Base-by-base conservation (phyloP, 2,113 vertebrate genomes). In the Trogon surrucura region DNA sequence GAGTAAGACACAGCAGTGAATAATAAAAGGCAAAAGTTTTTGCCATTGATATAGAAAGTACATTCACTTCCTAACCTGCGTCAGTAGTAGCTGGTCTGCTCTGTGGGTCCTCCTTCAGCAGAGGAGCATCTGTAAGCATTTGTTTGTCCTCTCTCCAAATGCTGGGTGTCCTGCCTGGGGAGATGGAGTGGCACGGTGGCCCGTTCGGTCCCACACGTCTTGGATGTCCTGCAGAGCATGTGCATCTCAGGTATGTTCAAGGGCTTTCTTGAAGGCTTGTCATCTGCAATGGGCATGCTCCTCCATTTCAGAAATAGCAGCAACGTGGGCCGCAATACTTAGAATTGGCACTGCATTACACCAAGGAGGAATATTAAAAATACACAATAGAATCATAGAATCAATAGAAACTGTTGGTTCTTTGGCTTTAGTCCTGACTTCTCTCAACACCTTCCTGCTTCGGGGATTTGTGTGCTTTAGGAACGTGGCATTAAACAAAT, bases 371-470 rank as follows among this genome's bases (percentile, higher is more conserved):
- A 45, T 32, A 50, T 48, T 66, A 57, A 79, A 93, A 96, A 80
- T 7, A 20, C 23, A 16, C 6, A 57, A 13, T 4, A 41, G 41
- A 41, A 41, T 41, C 41, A 41, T 41, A 41, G 41, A 41, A 41
- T 41, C 41, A 41, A 41, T 41, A 66, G 5, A 27, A 93, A 36
- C 2, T 23, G 21, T 72, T 66, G 44, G 12, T 61, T 82, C 13
- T 66, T 86, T 82, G 71, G 41, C 34, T 87, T 85, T n/a, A 69
- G 58, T 70, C 36, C 29, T 66, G 84, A 30, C 47, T 92, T 84
- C n/a, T 13, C n/a, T 66, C 45, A 48, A 13, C 50, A 65, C 2
- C 16, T 54, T 66, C 10, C 50, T 2, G 3, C 21, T 65, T 50
- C 27, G 51, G 38, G 19, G 22, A 3, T 30, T 25, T 54, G 18